Percentiles rank a stretch among this genome's conserved stretches.
phyloP scores from a whole-genome alignment of 2,113 vertebrate species.

The Xiphophorus maculatus region DNA sequence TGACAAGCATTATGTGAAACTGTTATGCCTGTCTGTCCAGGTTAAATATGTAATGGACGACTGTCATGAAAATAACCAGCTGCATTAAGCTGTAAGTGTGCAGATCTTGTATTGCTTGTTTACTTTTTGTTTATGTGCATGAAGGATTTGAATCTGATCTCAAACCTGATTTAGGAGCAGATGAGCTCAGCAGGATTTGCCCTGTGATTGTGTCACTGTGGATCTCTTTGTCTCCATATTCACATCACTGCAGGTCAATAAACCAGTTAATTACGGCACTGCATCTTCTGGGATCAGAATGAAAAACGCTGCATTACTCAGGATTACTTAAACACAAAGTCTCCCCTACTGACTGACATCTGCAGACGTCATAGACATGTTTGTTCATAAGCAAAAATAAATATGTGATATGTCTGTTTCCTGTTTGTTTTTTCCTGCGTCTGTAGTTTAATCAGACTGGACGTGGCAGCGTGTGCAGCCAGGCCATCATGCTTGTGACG shows the following conservation, averaged over 20 bases:
- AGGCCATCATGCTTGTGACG: slow-evolving; percentile 97
- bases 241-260: slow-evolving; percentile 72
- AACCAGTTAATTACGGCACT: slow-evolving; percentile 73
- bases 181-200: slow-evolving; percentile 50
- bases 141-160: neutral
- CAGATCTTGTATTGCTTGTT: neutral
- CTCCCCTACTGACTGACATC: slow-evolving; percentile 25
- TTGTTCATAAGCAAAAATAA: neutral
- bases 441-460: slow-evolving; percentile 95
- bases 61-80: neutral
- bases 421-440: neutral
- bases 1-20: neutral
- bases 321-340: slow-evolving; percentile 38
- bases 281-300: slow-evolving; percentile 65
- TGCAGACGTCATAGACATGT: neutral
- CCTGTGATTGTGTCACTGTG: slow-evolving; percentile 20
- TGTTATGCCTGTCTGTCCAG: neutral
- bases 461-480: slow-evolving; percentile 95
- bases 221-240: slow-evolving; percentile 47
- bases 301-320: slow-evolving; percentile 26
- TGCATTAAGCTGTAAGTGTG: neutral
- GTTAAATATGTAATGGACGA: neutral
- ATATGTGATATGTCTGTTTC: neutral
- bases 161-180: slow-evolving; percentile 26
- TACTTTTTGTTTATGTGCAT: neutral